Evolutionary conservation across 2,888 invertebrate genomes (phyloP).

Genomic region (Sycophila texana): DNA sequence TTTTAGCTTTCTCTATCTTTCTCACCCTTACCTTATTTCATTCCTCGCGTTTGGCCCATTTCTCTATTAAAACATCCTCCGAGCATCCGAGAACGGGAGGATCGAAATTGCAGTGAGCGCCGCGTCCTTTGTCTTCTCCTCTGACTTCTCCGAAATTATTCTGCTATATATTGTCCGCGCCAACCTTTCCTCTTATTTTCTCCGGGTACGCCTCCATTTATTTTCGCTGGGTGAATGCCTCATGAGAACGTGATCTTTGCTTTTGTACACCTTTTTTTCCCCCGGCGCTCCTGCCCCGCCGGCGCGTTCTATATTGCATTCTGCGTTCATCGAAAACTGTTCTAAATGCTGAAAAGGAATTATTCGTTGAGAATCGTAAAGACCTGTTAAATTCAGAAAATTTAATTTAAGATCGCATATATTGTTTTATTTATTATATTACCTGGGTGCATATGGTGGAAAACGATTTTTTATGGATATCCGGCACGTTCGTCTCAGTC

Average conservation of each 20-base stretch:
- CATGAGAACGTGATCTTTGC: conserved; percentile 14
- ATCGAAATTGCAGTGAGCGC: not conserved
- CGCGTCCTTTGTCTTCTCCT: conserved; percentile 25
- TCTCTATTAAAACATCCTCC: conserved; percentile 19
- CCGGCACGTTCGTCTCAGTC: too few species aligned
- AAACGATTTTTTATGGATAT: too few species aligned
- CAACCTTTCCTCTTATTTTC: conserved; percentile 13
- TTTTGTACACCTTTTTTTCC: not conserved
- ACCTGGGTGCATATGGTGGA: too few species aligned
- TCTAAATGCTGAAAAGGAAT: too few species aligned
- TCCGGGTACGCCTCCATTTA: not conserved
- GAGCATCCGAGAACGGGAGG: not conserved
- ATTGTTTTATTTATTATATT: too few species aligned
- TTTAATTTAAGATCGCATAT: too few species aligned
- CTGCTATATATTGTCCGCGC: not conserved
- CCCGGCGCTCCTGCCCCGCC: too few species aligned
- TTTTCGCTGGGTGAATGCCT: conserved; percentile 26
- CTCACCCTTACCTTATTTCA: not conserved
- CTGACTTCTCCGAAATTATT: conserved; percentile 22
- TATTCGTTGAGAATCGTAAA: too few species aligned
- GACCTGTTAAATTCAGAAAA: too few species aligned
- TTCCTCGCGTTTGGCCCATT: not conserved
- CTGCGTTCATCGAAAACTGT: too few species aligned
- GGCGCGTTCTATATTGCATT: too few species aligned
- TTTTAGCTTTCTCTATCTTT: not conserved